These are phyloP conservation scores for Ursus arctos DNA, from an alignment of 2,113 vertebrate species.

Conservation along the genomic window DNA sequence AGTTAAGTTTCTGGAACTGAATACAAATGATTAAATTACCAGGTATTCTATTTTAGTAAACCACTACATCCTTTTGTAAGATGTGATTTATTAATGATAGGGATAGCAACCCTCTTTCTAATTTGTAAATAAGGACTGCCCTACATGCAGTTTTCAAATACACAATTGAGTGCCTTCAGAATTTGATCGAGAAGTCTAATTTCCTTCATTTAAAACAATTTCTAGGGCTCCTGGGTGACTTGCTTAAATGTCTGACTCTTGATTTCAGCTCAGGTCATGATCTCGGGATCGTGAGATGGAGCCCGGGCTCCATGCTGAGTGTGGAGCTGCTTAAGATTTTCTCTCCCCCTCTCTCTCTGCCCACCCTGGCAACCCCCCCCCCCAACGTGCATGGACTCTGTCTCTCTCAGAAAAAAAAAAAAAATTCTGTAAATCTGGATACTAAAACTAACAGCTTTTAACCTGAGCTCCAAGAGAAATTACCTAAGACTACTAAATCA, in stretches of 20 bases:
- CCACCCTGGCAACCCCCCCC: neutral
- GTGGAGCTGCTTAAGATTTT: neutral
- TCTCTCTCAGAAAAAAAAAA: neutral
- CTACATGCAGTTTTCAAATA: neutral
- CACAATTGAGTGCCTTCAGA: neutral
- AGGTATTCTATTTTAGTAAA: neutral
- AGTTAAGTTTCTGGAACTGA: neutral
- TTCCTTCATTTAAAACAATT: neutral
- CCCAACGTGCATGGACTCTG: neutral
- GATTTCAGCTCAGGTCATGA: neutral
- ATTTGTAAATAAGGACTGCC: neutral
- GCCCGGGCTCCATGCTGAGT: neutral
- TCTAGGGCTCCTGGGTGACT: neutral
- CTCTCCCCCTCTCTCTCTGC: neutral
- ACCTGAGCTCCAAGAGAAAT: slow-evolving; percentile 26
- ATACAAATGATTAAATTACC: neutral
- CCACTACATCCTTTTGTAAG: neutral
- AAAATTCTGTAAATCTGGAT: neutral
- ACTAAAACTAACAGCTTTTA: neutral
- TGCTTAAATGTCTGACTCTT: neutral
- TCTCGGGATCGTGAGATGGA: neutral
- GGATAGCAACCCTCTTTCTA: neutral
- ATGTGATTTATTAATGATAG: neutral
- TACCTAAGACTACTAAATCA: slow-evolving; percentile 4
- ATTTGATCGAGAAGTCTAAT: neutral